A percentile compares a stretch with the other conserved stretches of the same genome.
Evolutionary conservation across 2,888 invertebrate genomes (phyloP).

Genomic region (Junonia oenone): DNA sequence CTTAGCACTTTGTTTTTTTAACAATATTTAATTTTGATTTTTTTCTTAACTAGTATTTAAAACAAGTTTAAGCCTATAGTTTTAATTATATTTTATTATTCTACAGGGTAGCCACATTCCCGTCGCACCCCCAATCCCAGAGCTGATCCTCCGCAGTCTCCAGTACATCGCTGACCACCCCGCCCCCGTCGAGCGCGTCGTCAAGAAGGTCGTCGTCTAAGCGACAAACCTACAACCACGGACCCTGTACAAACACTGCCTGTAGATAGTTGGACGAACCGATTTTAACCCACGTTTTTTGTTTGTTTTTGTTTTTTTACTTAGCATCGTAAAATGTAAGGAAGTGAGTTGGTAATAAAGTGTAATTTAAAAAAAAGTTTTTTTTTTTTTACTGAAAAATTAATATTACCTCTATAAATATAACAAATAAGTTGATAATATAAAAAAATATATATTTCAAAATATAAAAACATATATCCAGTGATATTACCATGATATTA

Average conservation of each 20-base stretch:
- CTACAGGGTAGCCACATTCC: constrained; percentile 51
- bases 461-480: too few species aligned
- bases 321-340: constrained; percentile 18
- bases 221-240: not conserved
- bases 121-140: constrained; percentile 45
- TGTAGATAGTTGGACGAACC: constrained; percentile 6
- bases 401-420: too few species aligned
- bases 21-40: too few species aligned
- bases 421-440: too few species aligned
- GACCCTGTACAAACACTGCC: not conserved
- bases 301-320: constrained; percentile 20
- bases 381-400: not conserved
- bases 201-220: constrained; percentile 28
- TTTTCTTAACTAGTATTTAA: not conserved
- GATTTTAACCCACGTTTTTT: constrained; percentile 13
- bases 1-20: not conserved
- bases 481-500: too few species aligned
- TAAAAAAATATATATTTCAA: not conserved
- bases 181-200: constrained; percentile 18
- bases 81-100: not conserved
- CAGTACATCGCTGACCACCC: constrained; percentile 49
- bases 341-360: constrained; percentile 28
- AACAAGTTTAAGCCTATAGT: too few species aligned
- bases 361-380: constrained; percentile 21
- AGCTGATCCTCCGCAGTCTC: constrained; percentile 44